Evolutionary conservation across 2,113 vertebrate species (phyloP).

Genomic region (Datnioides undecimradiatus): DNA sequence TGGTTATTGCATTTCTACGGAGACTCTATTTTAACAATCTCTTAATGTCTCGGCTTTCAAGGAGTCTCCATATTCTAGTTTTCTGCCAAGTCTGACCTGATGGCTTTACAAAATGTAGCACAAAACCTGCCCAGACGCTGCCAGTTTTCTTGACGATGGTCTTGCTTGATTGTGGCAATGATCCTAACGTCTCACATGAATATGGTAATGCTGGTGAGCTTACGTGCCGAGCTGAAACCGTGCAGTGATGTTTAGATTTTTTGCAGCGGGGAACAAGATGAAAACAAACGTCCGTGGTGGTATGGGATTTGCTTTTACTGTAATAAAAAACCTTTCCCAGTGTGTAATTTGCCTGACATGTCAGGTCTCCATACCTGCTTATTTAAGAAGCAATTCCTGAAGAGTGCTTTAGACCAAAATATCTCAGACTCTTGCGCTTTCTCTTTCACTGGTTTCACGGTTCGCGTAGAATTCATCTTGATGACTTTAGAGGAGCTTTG

Average conservation of each 20-base stretch:
- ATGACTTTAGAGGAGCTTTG: background rate
- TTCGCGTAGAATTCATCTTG: background rate
- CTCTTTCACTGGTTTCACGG: background rate
- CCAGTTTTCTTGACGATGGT: background rate
- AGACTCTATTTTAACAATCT: background rate
- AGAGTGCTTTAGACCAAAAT: conserved; percentile 2
- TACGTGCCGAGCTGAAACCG: background rate
- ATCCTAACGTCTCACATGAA: conserved; percentile 10
- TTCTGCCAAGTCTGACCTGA: background rate
- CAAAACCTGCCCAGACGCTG: conserved; percentile 3
- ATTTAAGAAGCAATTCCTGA: conserved; percentile 20
- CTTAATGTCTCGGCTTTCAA: background rate
- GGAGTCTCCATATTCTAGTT: background rate
- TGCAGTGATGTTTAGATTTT: background rate
- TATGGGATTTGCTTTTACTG: conserved; percentile 14
- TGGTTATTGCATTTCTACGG: background rate
- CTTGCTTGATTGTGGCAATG: conserved; percentile 32
- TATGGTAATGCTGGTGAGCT: background rate
- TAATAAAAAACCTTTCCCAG: conserved; percentile 27
- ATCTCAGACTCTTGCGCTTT: background rate
- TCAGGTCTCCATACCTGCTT: conserved; percentile 32
- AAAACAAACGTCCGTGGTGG: conserved; percentile 22
- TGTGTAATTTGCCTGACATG: conserved; percentile 22
- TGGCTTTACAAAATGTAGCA: background rate
- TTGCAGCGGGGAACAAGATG: conserved; percentile 15